Evolutionary conservation across 2,888 invertebrate genomes (phyloP), one percentile per base, ranked within the genome.

Genomic region (Lasioglossum zephyrum): DNA sequence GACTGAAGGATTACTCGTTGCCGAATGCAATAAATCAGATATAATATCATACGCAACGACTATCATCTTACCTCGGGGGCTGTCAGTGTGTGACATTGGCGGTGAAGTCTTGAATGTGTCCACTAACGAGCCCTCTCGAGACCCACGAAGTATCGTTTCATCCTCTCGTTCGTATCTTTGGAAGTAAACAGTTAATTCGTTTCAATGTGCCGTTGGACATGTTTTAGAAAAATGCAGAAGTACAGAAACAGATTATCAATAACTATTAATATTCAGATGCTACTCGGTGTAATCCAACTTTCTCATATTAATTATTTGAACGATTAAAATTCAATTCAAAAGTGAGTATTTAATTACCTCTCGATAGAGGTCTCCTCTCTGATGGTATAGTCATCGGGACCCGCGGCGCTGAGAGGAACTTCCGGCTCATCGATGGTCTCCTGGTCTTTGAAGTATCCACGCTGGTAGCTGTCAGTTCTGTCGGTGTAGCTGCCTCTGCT

Each of bases 41-140:
- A 70, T n/a, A 11, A 11, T n/a, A n/a, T 41, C n/a, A n/a, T n/a
- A 41, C n/a, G 13, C n/a, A 13, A 4, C 41, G 49, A 26, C 18
- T 31, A 31, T 13, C n/a, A 31, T 81, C 89, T 84, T 92, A 95
- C 95, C 95, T 87, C 93, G 92, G 47, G 94, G 94, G 88, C 94
- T 95, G 36, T 93, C 93, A 4, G 92, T 92, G 69, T 91, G 91
- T 11, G 94, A 94, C 89, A 93, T 91, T 13, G 94, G 93, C 63
- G 93, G 92, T 36, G 93, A 91, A 47, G 87, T 90, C 82, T 94
- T 94, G 91, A 96, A 96, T 4, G 96, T 96, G 92, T 96, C 96
- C 66, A 96, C 96, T 77, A 96, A 95, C 70, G 96, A 96, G 86
- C 96, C 96, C 89, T 95, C 95, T 81, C 94, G 92, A 87, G 94